Conservation (phyloP, 2,797 vertebrate species). For the Pipistrellus kuhlii region DNA sequence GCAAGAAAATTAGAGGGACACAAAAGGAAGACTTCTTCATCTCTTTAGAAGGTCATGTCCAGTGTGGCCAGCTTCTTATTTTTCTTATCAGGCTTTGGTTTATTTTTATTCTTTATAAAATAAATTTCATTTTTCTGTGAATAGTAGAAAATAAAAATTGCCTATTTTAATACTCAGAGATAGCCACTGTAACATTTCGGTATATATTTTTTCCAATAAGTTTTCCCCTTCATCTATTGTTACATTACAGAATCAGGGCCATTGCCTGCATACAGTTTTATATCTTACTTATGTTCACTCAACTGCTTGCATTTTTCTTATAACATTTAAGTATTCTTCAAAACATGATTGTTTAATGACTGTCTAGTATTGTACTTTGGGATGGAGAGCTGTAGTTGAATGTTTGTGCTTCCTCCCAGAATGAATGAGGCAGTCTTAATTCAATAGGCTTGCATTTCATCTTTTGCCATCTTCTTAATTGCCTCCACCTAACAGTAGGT, state of each 20-base stretch:
- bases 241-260: background rate
- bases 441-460: background rate
- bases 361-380: background rate
- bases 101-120: constrained; percentile 8
- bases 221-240: background rate
- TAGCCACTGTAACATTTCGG: background rate
- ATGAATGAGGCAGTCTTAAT: background rate
- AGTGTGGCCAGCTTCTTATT: background rate
- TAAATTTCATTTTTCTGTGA: background rate
- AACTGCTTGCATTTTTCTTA: background rate
- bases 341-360: background rate
- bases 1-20: background rate
- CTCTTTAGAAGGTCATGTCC: background rate
- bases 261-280: background rate
- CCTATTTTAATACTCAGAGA: background rate
- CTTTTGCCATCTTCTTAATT: constrained; percentile 2
- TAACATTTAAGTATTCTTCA: constrained; percentile 3
- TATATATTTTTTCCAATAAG: background rate
- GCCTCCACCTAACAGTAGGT: background rate
- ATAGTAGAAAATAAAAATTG: constrained; percentile 16
- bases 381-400: background rate
- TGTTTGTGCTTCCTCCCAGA: background rate
- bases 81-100: background rate
- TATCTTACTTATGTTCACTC: background rate
- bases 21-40: background rate